Evolutionary conservation across 2,113 vertebrate species (phyloP).

Genomic region (human (Homo sapiens)): GRCh38 chr2:24393001-24393500

Average conservation of each 20-base stretch:
- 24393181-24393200: neutral
- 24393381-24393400: slow-evolving; percentile 46
- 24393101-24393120: neutral
- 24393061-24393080: neutral
- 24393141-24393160: neutral
- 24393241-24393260: neutral
- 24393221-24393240: neutral
- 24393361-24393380: slow-evolving; percentile 41
- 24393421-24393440: neutral
- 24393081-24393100: neutral
- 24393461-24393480: neutral
- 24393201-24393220: neutral
- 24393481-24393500: too few species aligned
- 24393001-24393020: neutral
- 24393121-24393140: neutral
- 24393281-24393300: neutral
- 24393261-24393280: slow-evolving; percentile 32
- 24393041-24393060: neutral
- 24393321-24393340: slow-evolving; percentile 43
- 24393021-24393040: neutral
- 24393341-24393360: slow-evolving; percentile 59
- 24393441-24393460: slow-evolving; percentile 12
- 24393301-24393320: slow-evolving; percentile 28
- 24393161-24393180: neutral
- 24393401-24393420: slow-evolving; percentile 24